A percentile compares a stretch with the other conserved stretches of the same genome.
Evolutionary conservation across 2,888 invertebrate species (phyloP).

Genomic region (Patella pellucida): DNA sequence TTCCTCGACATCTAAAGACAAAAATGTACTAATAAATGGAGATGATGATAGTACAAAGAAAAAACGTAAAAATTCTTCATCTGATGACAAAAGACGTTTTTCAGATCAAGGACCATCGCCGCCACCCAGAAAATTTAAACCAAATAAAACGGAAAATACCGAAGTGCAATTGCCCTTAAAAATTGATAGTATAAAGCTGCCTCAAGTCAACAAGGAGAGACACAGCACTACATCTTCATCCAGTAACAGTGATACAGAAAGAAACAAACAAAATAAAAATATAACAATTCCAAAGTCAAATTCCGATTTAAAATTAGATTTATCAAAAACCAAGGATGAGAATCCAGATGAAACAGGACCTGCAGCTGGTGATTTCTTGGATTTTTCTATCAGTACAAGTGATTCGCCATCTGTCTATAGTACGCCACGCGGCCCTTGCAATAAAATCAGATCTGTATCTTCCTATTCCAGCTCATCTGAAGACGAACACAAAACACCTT

Average conservation of each 20-base stretch:
- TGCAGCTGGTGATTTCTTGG: background rate
- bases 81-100: background rate
- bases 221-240: background rate
- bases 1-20: background rate
- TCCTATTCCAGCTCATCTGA: slow-evolving; percentile 4
- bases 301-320: no score
- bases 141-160: background rate
- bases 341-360: background rate
- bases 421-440: background rate
- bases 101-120: background rate
- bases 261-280: no score
- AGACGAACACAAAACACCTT: slow-evolving; percentile 4
- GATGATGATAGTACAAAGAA: background rate
- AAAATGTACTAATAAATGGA: background rate
- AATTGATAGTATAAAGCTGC: background rate
- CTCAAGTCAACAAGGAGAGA: no score
- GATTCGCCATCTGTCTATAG: background rate
- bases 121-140: background rate
- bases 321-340: background rate
- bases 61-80: background rate
- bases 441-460: slow-evolving; percentile 5
- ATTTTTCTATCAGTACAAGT: slow-evolving; percentile 10
- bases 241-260: background rate
- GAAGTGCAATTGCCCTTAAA: background rate
- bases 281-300: background rate